Evolutionary conservation across 2,888 invertebrate species (phyloP).

Genomic region (Papilio elwesi): DNA sequence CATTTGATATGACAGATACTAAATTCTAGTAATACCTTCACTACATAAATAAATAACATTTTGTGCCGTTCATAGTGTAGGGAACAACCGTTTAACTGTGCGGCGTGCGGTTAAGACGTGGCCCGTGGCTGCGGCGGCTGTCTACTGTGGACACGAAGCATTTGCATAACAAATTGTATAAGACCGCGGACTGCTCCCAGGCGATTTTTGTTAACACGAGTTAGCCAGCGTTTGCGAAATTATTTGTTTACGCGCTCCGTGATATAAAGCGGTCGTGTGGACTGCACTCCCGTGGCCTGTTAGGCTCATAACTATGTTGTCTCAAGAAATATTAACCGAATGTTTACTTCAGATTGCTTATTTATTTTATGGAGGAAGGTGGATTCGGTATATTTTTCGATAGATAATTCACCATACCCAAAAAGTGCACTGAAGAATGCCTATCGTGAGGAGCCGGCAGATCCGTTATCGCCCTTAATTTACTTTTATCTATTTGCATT

Average conservation of each 20-base stretch:
- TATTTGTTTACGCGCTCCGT: constrained; percentile 61
- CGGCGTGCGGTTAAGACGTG: constrained; percentile 8
- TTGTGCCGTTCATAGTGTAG: background rate
- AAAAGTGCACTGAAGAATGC: no score
- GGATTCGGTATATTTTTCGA: no score
- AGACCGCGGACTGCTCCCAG: constrained; percentile 60
- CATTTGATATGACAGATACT: no score
- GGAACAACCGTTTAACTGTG: background rate
- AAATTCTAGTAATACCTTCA: no score
- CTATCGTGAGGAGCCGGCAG: no score
- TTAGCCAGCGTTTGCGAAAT: constrained; percentile 45
- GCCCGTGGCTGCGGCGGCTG: background rate
- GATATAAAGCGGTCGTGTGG: constrained; percentile 46
- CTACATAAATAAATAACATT: background rate
- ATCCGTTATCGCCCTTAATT: no score
- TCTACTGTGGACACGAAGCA: constrained; percentile 48
- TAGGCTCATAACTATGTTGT: constrained; percentile 21
- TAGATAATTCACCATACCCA: no score
- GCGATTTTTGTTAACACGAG: constrained; percentile 59
- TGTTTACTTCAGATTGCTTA: constrained; percentile 15
- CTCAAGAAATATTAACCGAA: background rate
- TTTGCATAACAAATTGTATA: constrained; percentile 83
- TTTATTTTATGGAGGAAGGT: no score
- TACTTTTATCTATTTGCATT: no score
- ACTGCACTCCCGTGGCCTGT: constrained; percentile 38